These are phyloP conservation scores for Dexiosoma caninum DNA, from an alignment of 2,888 invertebrate genomes.

Conservation along the genomic window DNA sequence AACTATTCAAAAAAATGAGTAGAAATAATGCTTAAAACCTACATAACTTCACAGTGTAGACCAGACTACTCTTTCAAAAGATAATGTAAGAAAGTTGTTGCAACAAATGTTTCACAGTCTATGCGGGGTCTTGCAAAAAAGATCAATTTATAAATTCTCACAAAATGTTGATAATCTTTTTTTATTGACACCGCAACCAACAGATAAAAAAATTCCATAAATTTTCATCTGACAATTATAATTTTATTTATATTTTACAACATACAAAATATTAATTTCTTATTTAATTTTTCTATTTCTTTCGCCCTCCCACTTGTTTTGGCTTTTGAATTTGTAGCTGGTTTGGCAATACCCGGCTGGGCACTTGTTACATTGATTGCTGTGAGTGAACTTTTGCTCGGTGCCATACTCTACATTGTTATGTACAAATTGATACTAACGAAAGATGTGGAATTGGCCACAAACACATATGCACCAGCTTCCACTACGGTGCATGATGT, in stretches of 20 bases:
- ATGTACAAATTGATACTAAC: constrained; percentile 84
- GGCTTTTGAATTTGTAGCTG: constrained; percentile 78
- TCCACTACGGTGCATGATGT: constrained; percentile 58
- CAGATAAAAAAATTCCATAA: not conserved
- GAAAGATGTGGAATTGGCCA: constrained; percentile 71
- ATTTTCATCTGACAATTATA: constrained; percentile 26
- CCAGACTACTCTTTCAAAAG: too few relatives aligned
- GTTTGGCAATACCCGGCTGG: constrained; percentile 87
- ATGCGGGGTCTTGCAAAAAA: too few relatives aligned
- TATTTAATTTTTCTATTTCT: constrained; percentile 8
- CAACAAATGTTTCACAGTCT: too few relatives aligned
- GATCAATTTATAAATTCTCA: too few relatives aligned
- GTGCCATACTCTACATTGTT: constrained; percentile 83
- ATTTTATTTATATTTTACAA: constrained; percentile 17
- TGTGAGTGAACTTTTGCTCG: constrained; percentile 83
- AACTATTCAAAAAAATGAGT: too few relatives aligned
- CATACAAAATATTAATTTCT: constrained; percentile 17
- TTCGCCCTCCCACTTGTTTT: constrained; percentile 60
- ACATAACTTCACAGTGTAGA: too few relatives aligned
- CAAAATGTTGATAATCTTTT: too few relatives aligned
- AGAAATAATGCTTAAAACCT: too few relatives aligned
- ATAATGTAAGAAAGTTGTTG: too few relatives aligned
- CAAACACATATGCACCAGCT: constrained; percentile 75
- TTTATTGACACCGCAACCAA: too few relatives aligned
- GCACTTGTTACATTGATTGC: constrained; percentile 84